These are phyloP conservation scores for Anaspis maculata DNA, from an alignment of 2,888 invertebrate species.

Conservation along the genomic window DNA sequence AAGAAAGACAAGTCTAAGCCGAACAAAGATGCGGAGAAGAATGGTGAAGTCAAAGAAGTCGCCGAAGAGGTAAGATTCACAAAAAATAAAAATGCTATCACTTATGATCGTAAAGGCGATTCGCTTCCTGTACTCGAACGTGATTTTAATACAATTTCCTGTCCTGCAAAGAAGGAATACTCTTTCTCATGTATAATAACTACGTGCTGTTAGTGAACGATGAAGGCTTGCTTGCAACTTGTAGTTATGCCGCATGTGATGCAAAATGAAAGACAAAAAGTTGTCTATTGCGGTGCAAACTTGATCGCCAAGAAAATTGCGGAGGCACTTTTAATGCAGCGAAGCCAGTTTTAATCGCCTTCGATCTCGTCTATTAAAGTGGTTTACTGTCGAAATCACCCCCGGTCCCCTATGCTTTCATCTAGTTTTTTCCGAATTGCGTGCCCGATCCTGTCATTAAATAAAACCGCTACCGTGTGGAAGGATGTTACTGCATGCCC, in stretches of 20 bases:
- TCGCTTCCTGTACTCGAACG: slow-evolving; percentile 25
- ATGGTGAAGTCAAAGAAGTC: slow-evolving; percentile 51
- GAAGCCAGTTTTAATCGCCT: no score
- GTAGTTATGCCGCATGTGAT: no score
- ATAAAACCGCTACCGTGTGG: no score
- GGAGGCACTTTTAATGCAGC: background rate
- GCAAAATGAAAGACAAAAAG: no score
- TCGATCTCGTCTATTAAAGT: no score
- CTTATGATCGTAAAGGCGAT: background rate
- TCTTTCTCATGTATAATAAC: background rate
- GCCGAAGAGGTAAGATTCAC: slow-evolving; percentile 53
- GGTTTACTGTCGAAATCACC: no score
- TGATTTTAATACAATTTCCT: slow-evolving; percentile 31
- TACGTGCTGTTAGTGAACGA: background rate
- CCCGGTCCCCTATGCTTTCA: no score
- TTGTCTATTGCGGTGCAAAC: background rate
- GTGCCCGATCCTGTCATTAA: no score
- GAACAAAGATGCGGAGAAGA: slow-evolving; percentile 54
- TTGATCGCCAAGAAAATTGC: background rate
- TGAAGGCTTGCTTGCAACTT: no score
- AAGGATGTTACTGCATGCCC: slow-evolving; percentile 1
- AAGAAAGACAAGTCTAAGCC: slow-evolving; percentile 83
- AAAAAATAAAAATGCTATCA: slow-evolving; percentile 2
- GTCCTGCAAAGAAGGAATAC: slow-evolving; percentile 7
- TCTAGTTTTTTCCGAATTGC: no score